Conservation (phyloP, 2,797 vertebrate species). For the Cryptoblepharus egeriae region DNA sequence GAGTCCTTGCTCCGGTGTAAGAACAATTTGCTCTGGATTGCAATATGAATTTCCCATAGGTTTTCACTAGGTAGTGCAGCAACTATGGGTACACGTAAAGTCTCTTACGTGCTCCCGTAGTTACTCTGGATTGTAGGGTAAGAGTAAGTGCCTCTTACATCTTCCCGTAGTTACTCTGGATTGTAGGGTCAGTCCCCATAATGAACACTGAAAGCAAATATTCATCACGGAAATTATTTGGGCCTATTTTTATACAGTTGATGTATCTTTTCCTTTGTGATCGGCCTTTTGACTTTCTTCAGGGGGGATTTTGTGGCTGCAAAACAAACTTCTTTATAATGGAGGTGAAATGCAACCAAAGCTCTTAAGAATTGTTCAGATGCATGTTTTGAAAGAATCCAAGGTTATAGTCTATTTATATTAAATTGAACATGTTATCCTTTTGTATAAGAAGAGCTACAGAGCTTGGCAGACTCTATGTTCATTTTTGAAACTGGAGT, state of each 20-base stretch:
- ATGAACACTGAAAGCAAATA: not conserved
- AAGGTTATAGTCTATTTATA: constrained; percentile 76
- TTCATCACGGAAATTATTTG: not conserved
- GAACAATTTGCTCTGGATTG: no score
- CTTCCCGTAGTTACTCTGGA: no score
- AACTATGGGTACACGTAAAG: no score
- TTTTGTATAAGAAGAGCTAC: constrained; percentile 74
- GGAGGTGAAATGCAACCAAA: constrained; percentile 68
- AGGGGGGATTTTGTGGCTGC: constrained; percentile 50
- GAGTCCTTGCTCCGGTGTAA: no score
- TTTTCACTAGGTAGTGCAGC: no score
- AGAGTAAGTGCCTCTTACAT: no score
- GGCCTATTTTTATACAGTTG: not conserved
- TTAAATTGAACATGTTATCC: constrained; percentile 77
- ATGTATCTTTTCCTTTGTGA: constrained; percentile 48
- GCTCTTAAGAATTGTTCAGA: constrained; percentile 71
- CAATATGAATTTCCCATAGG: no score
- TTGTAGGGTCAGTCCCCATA: no score
- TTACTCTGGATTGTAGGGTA: no score
- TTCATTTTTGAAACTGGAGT: constrained; percentile 73
- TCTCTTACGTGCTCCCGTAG: no score
- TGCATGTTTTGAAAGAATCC: constrained; percentile 73
- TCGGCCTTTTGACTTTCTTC: constrained; percentile 60
- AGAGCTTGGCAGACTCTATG: constrained; percentile 73
- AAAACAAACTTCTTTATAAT: constrained; percentile 63